A percentile compares a stretch with the other conserved stretches of the same genome.
Evolutionary conservation across 2,113 vertebrate genomes (phyloP).

Genomic region (Vanacampus margaritifer): DNA sequence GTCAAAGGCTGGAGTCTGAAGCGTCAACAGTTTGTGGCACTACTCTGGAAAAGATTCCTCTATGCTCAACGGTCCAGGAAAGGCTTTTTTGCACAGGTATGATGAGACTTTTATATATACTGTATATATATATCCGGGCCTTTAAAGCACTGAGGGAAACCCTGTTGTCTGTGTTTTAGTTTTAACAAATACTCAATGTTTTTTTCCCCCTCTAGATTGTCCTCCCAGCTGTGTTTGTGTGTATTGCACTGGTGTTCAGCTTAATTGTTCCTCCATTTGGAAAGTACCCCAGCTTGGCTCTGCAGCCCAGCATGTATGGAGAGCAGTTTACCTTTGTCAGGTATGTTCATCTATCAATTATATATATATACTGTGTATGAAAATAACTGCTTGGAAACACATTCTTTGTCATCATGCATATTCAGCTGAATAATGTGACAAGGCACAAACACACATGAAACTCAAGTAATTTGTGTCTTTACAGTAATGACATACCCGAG

Average conservation of each 20-base stretch:
- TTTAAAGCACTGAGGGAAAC: too few species aligned
- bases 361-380: neutral
- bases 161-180: neutral
- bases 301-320: constrained; percentile 93
- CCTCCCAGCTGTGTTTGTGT: constrained; percentile 94
- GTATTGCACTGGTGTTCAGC: constrained; percentile 95
- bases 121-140: too few species aligned
- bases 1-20: constrained; percentile 94
- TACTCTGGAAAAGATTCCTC: constrained; percentile 93
- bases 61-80: constrained; percentile 92
- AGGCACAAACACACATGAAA: neutral
- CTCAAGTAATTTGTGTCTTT: constrained; percentile 11
- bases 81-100: constrained; percentile 95
- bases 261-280: constrained; percentile 95
- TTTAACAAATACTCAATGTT: constrained; percentile 23
- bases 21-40: constrained; percentile 92
- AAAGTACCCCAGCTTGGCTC: constrained; percentile 89
- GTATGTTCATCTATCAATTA: constrained; percentile 59
- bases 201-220: constrained; percentile 81
- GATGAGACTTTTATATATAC: too few species aligned
- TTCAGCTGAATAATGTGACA: neutral
- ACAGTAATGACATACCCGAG: constrained; percentile 89
- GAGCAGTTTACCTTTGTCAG: constrained; percentile 94
- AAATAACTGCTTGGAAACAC: neutral
- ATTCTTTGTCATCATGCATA: neutral